These are phyloP conservation scores for Brachynemurus nebulosus DNA, from an alignment of 2,888 invertebrate genomes.

Conservation along the genomic window DNA sequence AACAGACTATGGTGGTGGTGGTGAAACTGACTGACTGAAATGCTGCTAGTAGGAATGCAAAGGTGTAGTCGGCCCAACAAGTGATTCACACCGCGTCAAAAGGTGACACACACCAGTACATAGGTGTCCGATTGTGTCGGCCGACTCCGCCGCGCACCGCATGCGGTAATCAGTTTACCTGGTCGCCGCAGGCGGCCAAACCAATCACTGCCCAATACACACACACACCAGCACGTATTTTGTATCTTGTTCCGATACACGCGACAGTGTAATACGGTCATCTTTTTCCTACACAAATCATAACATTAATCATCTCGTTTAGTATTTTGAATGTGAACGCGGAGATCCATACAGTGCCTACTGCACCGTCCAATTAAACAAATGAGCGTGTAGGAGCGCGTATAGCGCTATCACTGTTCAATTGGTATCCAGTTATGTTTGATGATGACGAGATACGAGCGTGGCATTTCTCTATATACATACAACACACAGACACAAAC, in stretches of 20 bases:
- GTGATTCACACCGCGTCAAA: slow-evolving; percentile 3
- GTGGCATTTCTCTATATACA: slow-evolving; percentile 5
- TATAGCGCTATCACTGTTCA: neutral
- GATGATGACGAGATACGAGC: slow-evolving; percentile 2
- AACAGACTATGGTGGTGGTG: too few relatives aligned
- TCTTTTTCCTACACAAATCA: slow-evolving; percentile 2
- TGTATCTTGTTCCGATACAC: neutral
- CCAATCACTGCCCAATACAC: slow-evolving; percentile 1
- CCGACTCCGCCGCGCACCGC: slow-evolving; percentile 5
- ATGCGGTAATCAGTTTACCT: slow-evolving; percentile 10
- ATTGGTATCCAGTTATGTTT: neutral
- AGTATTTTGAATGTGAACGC: too few relatives aligned
- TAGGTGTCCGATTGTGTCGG: slow-evolving; percentile 6
- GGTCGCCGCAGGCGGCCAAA: slow-evolving; percentile 4
- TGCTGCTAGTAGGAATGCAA: slow-evolving; percentile 6
- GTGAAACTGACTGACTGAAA: too few relatives aligned
- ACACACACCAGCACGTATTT: neutral
- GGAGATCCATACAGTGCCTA: slow-evolving; percentile 4
- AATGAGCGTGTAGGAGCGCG: neutral
- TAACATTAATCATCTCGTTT: slow-evolving; percentile 7
- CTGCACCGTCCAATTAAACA: slow-evolving; percentile 3
- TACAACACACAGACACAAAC: slow-evolving; percentile 8
- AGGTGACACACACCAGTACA: slow-evolving; percentile 8
- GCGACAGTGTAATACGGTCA: neutral
- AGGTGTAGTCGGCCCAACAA: slow-evolving; percentile 5